phyloP scores from a whole-genome alignment of 2,797 vertebrate species.

The Eleutherodactylus coqui region DNA sequence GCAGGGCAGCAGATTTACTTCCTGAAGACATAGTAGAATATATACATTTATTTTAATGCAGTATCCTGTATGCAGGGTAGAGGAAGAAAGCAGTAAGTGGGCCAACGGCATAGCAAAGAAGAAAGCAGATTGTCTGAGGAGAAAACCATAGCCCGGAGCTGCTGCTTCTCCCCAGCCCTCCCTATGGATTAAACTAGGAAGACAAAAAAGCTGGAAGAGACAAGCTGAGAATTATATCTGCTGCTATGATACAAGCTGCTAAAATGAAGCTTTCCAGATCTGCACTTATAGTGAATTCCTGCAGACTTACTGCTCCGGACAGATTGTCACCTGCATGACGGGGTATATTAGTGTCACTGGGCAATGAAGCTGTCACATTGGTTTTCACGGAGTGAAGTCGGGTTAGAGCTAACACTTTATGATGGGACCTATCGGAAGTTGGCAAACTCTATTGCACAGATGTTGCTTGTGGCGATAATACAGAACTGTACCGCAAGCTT shows the following conservation, averaged over 20 bases:
- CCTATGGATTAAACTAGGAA: conserved; percentile 11
- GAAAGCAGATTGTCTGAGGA: conserved; percentile 14
- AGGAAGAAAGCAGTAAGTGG: conserved; percentile 17
- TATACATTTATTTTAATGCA: neutral
- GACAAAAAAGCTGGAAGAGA: neutral
- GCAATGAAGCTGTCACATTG: neutral
- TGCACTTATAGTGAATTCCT: neutral
- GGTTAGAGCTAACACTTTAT: neutral
- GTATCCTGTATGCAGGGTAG: neutral
- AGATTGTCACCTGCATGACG: neutral
- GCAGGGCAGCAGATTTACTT: no score
- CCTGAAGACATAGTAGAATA: neutral
- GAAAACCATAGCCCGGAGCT: conserved; percentile 32
- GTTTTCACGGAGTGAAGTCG: neutral
- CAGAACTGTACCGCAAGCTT: neutral
- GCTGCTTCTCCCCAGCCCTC: neutral
- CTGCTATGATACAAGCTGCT: neutral
- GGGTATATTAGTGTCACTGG: neutral
- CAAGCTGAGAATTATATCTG: neutral
- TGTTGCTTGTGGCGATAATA: neutral
- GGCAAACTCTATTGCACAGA: neutral
- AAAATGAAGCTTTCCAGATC: neutral
- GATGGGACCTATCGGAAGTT: neutral
- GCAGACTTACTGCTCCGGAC: neutral
- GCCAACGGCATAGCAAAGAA: conserved; percentile 24